A percentile compares a stretch with the other conserved stretches of the same genome.
These are phyloP conservation scores for Zophobas morio DNA, from an alignment of 1,140 invertebrate genomes.

Conservation along the genomic window DNA sequence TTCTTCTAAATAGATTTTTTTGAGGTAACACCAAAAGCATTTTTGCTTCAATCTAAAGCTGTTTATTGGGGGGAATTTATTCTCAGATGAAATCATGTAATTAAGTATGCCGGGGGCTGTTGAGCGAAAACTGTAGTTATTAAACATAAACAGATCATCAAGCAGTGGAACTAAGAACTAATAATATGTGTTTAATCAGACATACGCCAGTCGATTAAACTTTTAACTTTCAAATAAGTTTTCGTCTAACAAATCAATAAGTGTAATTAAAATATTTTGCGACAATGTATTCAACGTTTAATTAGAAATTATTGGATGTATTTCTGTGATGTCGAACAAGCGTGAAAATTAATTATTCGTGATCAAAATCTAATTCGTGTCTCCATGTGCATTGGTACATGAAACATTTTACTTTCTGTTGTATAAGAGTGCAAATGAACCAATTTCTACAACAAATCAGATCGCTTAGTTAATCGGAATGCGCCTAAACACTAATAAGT, in stretches of 20 bases:
- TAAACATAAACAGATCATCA: constrained; percentile 4
- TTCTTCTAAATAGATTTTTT: constrained; percentile 41
- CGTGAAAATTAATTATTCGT: constrained; percentile 25
- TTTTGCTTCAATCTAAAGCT: constrained; percentile 23
- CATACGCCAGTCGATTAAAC: not conserved
- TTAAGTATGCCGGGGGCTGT: not conserved
- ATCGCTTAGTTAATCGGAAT: constrained; percentile 7
- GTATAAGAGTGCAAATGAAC: constrained; percentile 1
- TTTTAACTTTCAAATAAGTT: not conserved
- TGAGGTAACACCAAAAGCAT: constrained; percentile 11
- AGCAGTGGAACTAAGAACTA: not conserved
- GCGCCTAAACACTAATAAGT: not conserved
- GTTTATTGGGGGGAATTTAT: not conserved
- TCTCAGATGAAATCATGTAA: constrained; percentile 11
- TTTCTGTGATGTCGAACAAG: not conserved
- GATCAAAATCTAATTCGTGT: constrained; percentile 8
- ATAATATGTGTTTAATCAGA: not conserved
- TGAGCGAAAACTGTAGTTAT: not conserved
- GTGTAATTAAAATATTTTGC: constrained; percentile 33
- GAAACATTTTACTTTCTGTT: constrained; percentile 16
- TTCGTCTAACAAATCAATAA: constrained; percentile 12
- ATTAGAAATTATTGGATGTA: constrained; percentile 24
- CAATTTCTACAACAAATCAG: constrained; percentile 13
- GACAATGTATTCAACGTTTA: constrained; percentile 19
- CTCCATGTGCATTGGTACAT: constrained; percentile 6